These are phyloP conservation scores for Steromphala cineraria DNA, from an alignment of 2,888 invertebrate species.

Conservation along the genomic window DNA sequence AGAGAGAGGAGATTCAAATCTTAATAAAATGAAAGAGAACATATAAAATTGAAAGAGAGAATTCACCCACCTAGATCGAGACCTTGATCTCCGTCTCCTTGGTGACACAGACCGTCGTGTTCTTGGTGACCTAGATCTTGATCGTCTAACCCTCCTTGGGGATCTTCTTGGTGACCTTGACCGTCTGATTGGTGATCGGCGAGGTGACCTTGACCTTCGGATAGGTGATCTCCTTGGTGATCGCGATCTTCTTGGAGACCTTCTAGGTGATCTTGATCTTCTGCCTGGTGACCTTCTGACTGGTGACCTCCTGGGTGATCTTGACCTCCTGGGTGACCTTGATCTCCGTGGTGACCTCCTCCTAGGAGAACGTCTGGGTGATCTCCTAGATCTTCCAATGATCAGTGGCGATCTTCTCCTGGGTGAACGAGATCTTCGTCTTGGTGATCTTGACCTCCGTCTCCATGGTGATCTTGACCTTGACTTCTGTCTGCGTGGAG, in stretches of 20 bases:
- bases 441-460: conserved; percentile 1
- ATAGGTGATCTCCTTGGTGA: conserved; percentile 41
- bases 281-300: neutral
- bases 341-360: conserved; percentile 32
- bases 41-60: too few relatives aligned
- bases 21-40: too few relatives aligned
- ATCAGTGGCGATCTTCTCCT: conserved; percentile 15
- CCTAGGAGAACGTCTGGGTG: conserved; percentile 28
- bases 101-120: conserved; percentile 28
- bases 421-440: conserved; percentile 30
- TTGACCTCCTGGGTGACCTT: conserved; percentile 37
- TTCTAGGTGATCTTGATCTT: conserved; percentile 39
- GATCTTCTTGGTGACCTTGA: conserved; percentile 33
- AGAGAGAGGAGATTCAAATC: too few relatives aligned
- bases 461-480: conserved; percentile 31
- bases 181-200: conserved; percentile 32
- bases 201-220: conserved; percentile 30
- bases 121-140: conserved; percentile 30
- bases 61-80: conserved; percentile 13
- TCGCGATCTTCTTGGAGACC: conserved; percentile 37
- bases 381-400: conserved; percentile 16
- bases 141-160: conserved; percentile 30
- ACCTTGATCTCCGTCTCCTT: conserved; percentile 16
- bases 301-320: conserved; percentile 32
- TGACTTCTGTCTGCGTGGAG: neutral